phyloP scores from a whole-genome alignment of 2,888 invertebrate species.

The Himalopsyche kuldschensis region DNA sequence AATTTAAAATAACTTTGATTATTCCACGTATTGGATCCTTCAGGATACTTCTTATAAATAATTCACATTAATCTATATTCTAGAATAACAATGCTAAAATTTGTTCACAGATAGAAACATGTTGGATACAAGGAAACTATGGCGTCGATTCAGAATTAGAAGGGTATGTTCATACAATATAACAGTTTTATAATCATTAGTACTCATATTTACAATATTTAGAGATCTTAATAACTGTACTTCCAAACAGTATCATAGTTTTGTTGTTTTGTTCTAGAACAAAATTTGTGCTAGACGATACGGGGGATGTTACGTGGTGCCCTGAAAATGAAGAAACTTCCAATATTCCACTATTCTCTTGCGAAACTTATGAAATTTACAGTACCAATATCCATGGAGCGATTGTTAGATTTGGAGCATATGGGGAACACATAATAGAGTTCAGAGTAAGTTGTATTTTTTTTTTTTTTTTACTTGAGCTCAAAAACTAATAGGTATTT shows the following conservation, averaged over 20 bases:
- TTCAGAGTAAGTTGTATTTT: conserved; percentile 52
- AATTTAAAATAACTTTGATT: no score
- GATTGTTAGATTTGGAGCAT: conserved; percentile 62
- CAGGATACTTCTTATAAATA: no score
- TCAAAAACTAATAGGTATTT: no score
- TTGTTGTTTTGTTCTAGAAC: conserved; percentile 41
- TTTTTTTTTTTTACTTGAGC: not conserved
- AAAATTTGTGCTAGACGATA: conserved; percentile 58
- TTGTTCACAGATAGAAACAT: conserved; percentile 49
- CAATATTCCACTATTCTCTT: conserved; percentile 63
- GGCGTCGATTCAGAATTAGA: conserved; percentile 54
- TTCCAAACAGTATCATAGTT: not conserved
- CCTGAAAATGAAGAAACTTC: conserved; percentile 42
- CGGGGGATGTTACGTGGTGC: conserved; percentile 65
- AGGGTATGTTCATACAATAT: conserved; percentile 47
- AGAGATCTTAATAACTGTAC: not conserved
- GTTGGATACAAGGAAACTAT: conserved; percentile 50
- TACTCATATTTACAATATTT: not conserved
- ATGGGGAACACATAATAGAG: conserved; percentile 67
- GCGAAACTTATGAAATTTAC: conserved; percentile 68
- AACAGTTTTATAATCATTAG: not conserved
- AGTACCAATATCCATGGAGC: conserved; percentile 46
- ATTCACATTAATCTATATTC: not conserved
- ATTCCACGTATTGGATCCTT: no score
- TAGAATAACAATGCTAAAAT: not conserved